Evolutionary conservation across 2,113 vertebrate genomes (phyloP), one percentile per base, ranked within the genome.

Genomic region (Passer domesticus): DNA sequence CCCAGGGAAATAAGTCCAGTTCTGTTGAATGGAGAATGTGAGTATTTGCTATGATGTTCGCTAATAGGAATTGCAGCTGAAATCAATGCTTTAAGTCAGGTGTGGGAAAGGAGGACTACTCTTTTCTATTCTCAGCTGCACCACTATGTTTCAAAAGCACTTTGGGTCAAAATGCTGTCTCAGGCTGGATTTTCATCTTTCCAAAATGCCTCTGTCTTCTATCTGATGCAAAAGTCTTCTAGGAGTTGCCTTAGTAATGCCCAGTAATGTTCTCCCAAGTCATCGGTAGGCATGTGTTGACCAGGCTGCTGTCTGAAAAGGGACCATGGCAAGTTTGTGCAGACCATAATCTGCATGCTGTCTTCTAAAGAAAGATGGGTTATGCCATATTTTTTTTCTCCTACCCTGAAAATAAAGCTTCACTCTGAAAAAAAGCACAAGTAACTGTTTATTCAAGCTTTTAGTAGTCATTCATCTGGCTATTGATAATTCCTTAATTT

Each of bases 201-300:
- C 47, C 41, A 79, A 43, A 53, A 59, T 72, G 33, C 9, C 22
- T 56, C 17, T 47, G 17, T 52, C 19, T 87, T 80, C 13, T 41
- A 3, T 27, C 20, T 67, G 64, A 31, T 50, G 11, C n/a, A 23
- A 64, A 78, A 87, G 8, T 1, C 25, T 78, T 84, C 68, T 59
- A 8, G 13, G 52, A 15, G 19, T 63, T 79, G 35, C 41, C 13
- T 55, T 67, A 33, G 9, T 79, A 44, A 52, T 58, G 21, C 12
- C 22, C 31, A 49, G 20, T 28, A 55, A 46, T 10, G 15, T 41
- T 64, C 27, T 70, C 27, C 37, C 33, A 44, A 56, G 43, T 47
- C 19, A 23, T 43, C 47, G 50, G 10, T 47, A 66, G 37, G 27
- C 9, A 8, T 0, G 0, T 25, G 25, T 39, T 64, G 47, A 43